Evolutionary conservation across 1,140 invertebrate species (phyloP).

Genomic region (Heliconius himera): DNA sequence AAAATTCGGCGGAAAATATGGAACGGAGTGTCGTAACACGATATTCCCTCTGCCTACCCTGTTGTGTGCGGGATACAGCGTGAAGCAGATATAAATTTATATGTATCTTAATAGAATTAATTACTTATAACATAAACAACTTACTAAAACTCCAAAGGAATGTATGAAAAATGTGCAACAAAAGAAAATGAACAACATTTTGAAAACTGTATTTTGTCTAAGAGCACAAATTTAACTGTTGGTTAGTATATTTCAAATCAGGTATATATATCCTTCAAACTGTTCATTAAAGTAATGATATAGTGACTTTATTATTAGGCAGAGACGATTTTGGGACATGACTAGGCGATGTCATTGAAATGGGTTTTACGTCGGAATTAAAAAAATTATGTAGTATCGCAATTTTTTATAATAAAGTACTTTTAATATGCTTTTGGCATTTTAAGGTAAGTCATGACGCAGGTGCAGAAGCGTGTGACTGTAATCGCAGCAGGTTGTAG

Average conservation of each 20-base stretch:
- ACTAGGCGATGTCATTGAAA: background rate
- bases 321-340: background rate
- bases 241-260: background rate
- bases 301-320: background rate
- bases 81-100: too few species aligned
- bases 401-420: too few species aligned
- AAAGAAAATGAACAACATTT: background rate
- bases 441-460: too few species aligned
- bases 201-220: background rate
- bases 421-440: too few species aligned
- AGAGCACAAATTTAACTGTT: background rate
- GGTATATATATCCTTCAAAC: background rate
- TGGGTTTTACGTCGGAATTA: background rate
- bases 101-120: background rate
- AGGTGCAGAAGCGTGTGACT: too few species aligned
- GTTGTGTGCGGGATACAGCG: too few species aligned
- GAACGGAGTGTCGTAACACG: too few species aligned
- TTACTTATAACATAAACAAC: background rate
- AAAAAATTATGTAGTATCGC: too few species aligned
- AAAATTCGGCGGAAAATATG: too few species aligned
- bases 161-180: background rate
- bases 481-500: too few species aligned
- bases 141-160: background rate
- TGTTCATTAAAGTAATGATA: constrained; percentile 12
- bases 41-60: too few species aligned